Conservation (phyloP, 2,888 invertebrate species). For the Sphaerophoria taeniata region DNA sequence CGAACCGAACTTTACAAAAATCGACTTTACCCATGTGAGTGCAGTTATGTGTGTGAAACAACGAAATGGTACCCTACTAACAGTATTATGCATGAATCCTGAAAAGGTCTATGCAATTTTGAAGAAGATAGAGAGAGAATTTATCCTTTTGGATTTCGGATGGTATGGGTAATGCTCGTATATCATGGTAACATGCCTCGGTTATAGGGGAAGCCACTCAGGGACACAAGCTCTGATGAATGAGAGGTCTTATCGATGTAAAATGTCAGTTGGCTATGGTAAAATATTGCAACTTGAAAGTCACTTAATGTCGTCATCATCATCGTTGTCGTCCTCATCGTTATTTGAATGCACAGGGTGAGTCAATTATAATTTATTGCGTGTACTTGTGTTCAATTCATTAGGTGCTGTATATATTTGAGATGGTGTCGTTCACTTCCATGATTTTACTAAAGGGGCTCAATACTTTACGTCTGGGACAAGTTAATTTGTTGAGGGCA, state of each 20-base stretch:
- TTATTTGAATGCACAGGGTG: constrained; percentile 5
- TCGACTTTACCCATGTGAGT: background rate
- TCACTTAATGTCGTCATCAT: constrained; percentile 31
- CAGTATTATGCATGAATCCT: constrained; percentile 12
- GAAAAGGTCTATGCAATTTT: constrained; percentile 28
- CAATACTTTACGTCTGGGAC: too few relatives aligned
- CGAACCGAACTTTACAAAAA: background rate
- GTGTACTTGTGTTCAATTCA: constrained; percentile 55
- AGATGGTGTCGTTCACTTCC: constrained; percentile 9
- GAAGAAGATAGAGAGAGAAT: background rate
- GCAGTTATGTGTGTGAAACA: background rate
- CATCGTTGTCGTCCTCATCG: too few relatives aligned
- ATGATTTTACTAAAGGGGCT: background rate
- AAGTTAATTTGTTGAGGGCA: too few relatives aligned
- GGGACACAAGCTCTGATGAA: constrained; percentile 38
- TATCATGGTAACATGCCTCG: constrained; percentile 5
- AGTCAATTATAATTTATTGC: constrained; percentile 47
- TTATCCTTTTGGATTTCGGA: background rate
- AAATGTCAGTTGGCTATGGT: constrained; percentile 50
- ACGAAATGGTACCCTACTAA: background rate
- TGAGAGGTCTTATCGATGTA: constrained; percentile 65
- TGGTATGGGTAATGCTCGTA: background rate
- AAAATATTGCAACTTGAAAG: constrained; percentile 61
- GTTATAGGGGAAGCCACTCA: constrained; percentile 15
- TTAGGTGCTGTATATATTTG: constrained; percentile 33